phyloP scores from a whole-genome alignment of 2,113 vertebrate genomes.

The Pterocles orientalis region DNA sequence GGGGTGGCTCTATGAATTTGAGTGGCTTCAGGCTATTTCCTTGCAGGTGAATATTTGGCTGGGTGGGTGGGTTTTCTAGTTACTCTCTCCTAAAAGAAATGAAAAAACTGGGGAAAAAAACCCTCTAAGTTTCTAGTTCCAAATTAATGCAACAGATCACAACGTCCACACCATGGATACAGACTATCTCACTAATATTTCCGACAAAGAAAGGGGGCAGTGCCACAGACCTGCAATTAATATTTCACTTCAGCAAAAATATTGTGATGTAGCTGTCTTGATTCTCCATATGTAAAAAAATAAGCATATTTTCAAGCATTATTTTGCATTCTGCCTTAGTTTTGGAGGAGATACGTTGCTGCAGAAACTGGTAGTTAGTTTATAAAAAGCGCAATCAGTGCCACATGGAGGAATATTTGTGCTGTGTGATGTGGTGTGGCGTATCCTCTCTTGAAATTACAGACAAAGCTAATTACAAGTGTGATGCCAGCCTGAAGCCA shows the following conservation, averaged over 20 bases:
- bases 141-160: background rate
- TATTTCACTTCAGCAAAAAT: constrained; percentile 35
- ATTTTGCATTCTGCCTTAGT: constrained; percentile 3
- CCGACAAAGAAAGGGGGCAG: background rate
- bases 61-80: background rate
- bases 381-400: constrained; percentile 57
- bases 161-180: background rate
- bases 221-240: constrained; percentile 6
- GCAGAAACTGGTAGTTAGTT: constrained; percentile 36
- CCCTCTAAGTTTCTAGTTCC: background rate
- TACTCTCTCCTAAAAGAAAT: background rate
- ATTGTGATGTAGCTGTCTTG: background rate
- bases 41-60: background rate
- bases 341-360: constrained; percentile 46
- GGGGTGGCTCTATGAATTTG: background rate
- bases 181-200: background rate
- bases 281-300: background rate
- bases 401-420: constrained; percentile 29
- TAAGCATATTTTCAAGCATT: background rate
- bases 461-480: constrained; percentile 63
- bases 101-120: background rate
- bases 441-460: constrained; percentile 56
- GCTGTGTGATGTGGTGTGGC: constrained; percentile 63
- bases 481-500: background rate
- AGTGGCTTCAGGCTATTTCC: background rate